Base-by-base conservation (phyloP, 2,888 invertebrate genomes). In the Noctua comes region DNA sequence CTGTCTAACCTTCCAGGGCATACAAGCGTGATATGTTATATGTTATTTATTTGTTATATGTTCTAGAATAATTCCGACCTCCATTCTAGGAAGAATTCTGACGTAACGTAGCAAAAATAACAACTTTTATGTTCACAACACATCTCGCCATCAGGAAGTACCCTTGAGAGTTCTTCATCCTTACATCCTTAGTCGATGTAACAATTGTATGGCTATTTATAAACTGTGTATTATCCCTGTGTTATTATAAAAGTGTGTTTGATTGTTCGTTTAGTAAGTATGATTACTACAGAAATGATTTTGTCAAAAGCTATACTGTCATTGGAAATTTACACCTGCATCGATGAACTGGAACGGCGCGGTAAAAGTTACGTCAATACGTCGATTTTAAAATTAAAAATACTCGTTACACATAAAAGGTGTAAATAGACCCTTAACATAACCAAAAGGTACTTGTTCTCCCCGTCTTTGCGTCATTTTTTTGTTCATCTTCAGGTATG, bases 171-270 rank as follows among this genome's bases (percentile, higher is more conserved):
- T 2, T 16, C 43, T 2, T 16, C 43, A 51, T 83, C 83, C 70
- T 86, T 66, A 72, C 68, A 83, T 83, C 86, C 84, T 86, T 72
- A n/a, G 59, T 70, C 31, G 73, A 71, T 68, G 24, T 73, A 66
- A 73, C 83, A 71, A 71, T 70, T 48, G 40, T 36, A 54, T 7
- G 21, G 31, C 40, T 72, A 65, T 68, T 70, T 64, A 74, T 84
- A 73, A 13, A 36, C 36, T 46, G 48, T 59, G 73, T 36, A 73
- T 76, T 76, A 75, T 78, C 66, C 59, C 48, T 77, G 0, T 83
- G n/a, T 70, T 8, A 5, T 21, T 43, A 2, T 75, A 76, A 24
- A 54, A 77, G 21, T 77, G 8, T 24, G 51, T 64, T 62, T 54
- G 24, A 5, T 54, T 57, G 43, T 72, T 69, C 27, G 11, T 75